A percentile compares a stretch with the other conserved stretches of the same genome.
These are phyloP conservation scores for Manis pentadactyla DNA, from an alignment of 2,797 vertebrate species.

Conservation along the genomic window DNA sequence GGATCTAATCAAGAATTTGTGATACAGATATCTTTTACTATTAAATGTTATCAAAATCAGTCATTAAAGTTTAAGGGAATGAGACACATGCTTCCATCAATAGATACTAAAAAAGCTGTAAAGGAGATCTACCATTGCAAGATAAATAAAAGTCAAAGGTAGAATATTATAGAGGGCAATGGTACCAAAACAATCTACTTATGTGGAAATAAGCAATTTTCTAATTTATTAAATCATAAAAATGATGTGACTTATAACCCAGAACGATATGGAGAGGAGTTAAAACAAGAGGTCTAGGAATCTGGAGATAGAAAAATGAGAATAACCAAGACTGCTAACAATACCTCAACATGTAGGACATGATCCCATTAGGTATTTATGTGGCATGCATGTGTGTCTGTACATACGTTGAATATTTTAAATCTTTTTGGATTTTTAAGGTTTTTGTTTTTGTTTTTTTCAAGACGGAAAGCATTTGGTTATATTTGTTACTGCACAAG, in stretches of 20 bases:
- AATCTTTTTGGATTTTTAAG: background rate
- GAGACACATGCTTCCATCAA: no score
- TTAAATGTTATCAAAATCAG: background rate
- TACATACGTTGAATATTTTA: background rate
- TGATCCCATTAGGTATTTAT: background rate
- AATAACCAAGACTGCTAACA: background rate
- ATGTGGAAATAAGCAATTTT: background rate
- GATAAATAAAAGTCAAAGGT: background rate
- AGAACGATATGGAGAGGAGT: background rate
- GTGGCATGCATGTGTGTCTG: background rate
- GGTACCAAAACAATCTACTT: background rate
- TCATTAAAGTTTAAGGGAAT: background rate
- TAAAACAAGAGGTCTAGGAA: background rate
- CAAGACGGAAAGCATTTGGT: background rate
- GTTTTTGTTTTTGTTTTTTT: background rate
- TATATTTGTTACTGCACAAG: background rate
- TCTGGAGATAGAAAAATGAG: background rate
- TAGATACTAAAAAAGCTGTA: background rate
- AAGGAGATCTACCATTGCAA: background rate
- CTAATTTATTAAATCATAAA: background rate
- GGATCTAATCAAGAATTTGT: background rate
- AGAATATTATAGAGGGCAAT: background rate
- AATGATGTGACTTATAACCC: background rate
- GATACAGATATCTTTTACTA: background rate
- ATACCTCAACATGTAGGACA: background rate